Base-by-base conservation (phyloP, 2,113 vertebrate species). In the Blennius ocellaris region DNA sequence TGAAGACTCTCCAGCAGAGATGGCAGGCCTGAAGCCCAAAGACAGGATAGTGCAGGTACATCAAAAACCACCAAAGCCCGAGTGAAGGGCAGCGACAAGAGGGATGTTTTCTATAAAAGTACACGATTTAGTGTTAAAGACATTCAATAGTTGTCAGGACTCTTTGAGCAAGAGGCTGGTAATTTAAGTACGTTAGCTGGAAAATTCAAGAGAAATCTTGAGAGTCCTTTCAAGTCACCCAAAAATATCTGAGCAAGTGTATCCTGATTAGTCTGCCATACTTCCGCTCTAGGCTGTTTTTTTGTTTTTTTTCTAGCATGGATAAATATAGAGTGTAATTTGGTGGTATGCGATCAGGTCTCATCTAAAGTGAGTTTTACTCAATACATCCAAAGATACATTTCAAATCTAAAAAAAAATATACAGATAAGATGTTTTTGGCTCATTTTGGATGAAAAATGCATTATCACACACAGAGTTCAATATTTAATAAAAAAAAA, bases 31-130 rank as follows among this genome's bases (percentile, higher is more conserved):
- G 67, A 90, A 63, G n/a, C 92, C 96, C 21, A 93, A 96, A 84
- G 98, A 99, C 92, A 95, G 95, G 74, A 97, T 99, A 50, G 74
- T 99, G 0, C 94, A 97, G 97, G 98, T 99, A 87, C 69, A 40
- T 21, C 6, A 5, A 53, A 5, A 52, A 56, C 3, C 3, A 39
- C 11, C 21, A 30, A n/a, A 36, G 8, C 37, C 38, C 59, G 38
- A n/a, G 7, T 36, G 17, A 1, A 8, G 2, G 6, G 54, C 21
- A 17, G 52, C 59, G 36, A 11, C 7, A 37, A 21, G 21, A 30
- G 21, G 21, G 21, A 30, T 30, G 21, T 30, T 30, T 11, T 7
- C 17, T 38, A 5, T 5, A 12, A 1, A 43, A 11, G 10, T 14
- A 53, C 14, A 16, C 52, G 14, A 10, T 47, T 11, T n/a, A 6